These are phyloP conservation scores for Alexandromys oeconomus DNA, from an alignment of 2,797 vertebrate species.

Conservation along the genomic window DNA sequence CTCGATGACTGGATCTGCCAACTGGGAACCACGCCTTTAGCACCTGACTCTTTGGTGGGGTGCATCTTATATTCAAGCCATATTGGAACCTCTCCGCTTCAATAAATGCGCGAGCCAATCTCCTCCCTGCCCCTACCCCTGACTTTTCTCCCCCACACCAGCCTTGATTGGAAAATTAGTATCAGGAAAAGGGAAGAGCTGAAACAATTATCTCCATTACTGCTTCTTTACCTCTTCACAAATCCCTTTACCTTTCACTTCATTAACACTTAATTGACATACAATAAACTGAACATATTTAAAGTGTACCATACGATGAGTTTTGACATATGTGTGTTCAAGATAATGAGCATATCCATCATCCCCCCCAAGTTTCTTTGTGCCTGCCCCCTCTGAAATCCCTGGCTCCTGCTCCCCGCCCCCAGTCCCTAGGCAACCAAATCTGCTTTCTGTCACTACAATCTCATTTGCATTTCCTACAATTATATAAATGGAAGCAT, in stretches of 20 bases:
- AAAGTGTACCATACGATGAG: constrained; percentile 73
- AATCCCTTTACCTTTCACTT: constrained; percentile 51
- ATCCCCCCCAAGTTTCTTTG: constrained; percentile 61
- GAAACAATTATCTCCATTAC: constrained; percentile 22
- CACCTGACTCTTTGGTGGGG: not conserved
- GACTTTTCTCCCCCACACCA: not conserved
- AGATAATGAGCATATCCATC: constrained; percentile 74
- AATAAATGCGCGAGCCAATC: not conserved
- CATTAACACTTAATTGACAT: constrained; percentile 73
- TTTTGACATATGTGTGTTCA: constrained; percentile 77
- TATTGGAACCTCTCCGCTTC: not conserved
- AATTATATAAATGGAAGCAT: constrained; percentile 78
- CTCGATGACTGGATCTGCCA: not conserved
- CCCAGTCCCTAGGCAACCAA: constrained; percentile 66
- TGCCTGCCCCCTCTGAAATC: constrained; percentile 62
- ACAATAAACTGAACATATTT: constrained; percentile 75
- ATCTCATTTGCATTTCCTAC: constrained; percentile 77
- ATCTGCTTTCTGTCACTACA: constrained; percentile 73
- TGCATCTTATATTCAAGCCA: not conserved
- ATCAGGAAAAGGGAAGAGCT: not conserved
- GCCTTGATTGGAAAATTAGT: constrained; percentile 13
- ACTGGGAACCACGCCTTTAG: not conserved
- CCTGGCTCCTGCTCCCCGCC: not conserved
- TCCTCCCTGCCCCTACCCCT: not conserved
- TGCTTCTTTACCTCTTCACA: not conserved